Evolutionary conservation across 2,888 invertebrate species (phyloP).

Genomic region (Cinara cedri): DNA sequence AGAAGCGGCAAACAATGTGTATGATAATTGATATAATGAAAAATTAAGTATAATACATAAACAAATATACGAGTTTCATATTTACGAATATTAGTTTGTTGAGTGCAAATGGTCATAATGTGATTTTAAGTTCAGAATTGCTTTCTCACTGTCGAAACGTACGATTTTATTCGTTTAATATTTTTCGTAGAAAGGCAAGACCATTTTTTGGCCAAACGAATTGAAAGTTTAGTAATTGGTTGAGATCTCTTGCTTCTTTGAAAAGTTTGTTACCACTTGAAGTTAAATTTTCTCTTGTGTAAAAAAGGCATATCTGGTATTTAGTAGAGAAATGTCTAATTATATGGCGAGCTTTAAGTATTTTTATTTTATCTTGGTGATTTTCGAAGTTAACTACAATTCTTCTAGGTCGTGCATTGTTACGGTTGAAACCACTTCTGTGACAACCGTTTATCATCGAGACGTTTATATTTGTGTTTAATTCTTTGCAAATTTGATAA

Average conservation of each 20-base stretch:
- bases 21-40: background rate
- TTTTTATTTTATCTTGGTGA: background rate
- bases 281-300: no score
- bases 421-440: background rate
- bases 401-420: background rate
- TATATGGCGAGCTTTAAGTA: background rate
- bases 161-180: constrained; percentile 7
- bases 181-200: background rate
- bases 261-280: no score
- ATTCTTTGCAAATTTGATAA: background rate
- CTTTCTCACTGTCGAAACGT: background rate
- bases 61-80: background rate
- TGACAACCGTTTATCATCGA: constrained; percentile 9
- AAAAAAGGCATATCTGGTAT: no score
- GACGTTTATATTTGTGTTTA: background rate
- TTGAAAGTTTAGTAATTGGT: background rate
- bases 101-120: background rate
- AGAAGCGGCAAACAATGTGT: background rate
- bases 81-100: background rate
- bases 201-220: constrained; percentile 12
- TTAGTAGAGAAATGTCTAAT: no score
- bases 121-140: background rate
- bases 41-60: background rate
- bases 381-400: background rate
- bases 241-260: constrained; percentile 11